These are phyloP conservation scores for Motacilla tschutschensis DNA, from an alignment of 2,113 vertebrate species.

Conservation along the genomic window DNA sequence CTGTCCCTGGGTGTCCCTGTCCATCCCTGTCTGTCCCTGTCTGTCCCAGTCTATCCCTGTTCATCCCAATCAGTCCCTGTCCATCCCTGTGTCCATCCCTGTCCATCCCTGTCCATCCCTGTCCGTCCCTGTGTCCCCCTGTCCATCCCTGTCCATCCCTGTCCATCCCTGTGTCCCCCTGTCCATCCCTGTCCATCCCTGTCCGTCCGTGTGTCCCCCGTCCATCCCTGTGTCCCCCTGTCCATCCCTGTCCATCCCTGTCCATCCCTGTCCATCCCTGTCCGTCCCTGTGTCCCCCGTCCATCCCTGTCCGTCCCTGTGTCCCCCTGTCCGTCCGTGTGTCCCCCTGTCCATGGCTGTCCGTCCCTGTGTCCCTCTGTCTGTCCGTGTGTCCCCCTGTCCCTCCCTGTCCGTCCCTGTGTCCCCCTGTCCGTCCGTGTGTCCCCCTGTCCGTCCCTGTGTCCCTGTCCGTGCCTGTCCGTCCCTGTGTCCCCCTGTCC, in stretches of 20 bases:
- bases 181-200: neutral
- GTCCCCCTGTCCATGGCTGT: too few species aligned
- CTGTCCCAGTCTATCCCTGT: too few species aligned
- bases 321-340: neutral
- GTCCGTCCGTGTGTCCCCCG: neutral
- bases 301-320: neutral
- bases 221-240: neutral
- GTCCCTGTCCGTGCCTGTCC: too few species aligned
- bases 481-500: too few species aligned
- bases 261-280: neutral
- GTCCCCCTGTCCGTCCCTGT: too few species aligned
- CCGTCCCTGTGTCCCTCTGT: neutral
- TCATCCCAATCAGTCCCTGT: neutral
- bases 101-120: too few species aligned
- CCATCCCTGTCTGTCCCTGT: neutral
- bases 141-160: neutral
- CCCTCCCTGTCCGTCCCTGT: too few species aligned
- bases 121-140: neutral
- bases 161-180: neutral
- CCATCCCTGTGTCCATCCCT: neutral
- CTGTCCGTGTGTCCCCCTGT: neutral
- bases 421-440: too few species aligned
- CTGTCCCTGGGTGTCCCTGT: neutral
- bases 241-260: too few species aligned
- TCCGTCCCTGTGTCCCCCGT: neutral